These are phyloP conservation scores for Argyrosomus regius DNA, from an alignment of 2,797 vertebrate genomes.

Conservation along the genomic window DNA sequence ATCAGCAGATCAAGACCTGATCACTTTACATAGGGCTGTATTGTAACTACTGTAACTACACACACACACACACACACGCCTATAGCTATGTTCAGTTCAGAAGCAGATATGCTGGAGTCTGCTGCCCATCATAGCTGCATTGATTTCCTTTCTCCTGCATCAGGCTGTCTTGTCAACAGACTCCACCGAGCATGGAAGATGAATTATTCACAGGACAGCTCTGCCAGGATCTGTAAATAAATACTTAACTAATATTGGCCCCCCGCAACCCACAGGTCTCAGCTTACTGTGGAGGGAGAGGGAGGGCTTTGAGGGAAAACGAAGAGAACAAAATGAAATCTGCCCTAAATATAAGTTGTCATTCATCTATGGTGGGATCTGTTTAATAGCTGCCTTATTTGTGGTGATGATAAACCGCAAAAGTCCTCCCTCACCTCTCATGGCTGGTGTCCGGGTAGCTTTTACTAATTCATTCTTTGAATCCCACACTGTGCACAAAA, in stretches of 20 bases:
- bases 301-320: slow-evolving; percentile 7
- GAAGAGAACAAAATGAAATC: slow-evolving; percentile 32
- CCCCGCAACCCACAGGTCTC: slow-evolving; percentile 69
- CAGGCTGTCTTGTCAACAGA: slow-evolving; percentile 81
- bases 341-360: slow-evolving; percentile 25
- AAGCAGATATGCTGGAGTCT: slow-evolving; percentile 71
- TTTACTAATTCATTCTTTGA: neutral
- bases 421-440: slow-evolving; percentile 20
- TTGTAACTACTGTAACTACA: slow-evolving; percentile 74
- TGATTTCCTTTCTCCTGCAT: slow-evolving; percentile 80
- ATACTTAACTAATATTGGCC: slow-evolving; percentile 84
- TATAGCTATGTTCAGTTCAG: slow-evolving; percentile 45
- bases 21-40: slow-evolving; percentile 79
- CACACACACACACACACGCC: slow-evolving; percentile 37
- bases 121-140: slow-evolving; percentile 81
- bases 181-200: slow-evolving; percentile 73
- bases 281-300: slow-evolving; percentile 45
- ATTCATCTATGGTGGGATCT: slow-evolving; percentile 23
- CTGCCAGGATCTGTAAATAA: slow-evolving; percentile 82
- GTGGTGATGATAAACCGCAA: slow-evolving; percentile 14
- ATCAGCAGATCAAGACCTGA: slow-evolving; percentile 81
- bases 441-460: neutral
- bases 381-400: slow-evolving; percentile 37
- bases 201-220: slow-evolving; percentile 81
- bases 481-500: neutral